Percentiles rank a stretch among this genome's conserved stretches.
phyloP scores from a whole-genome alignment of 1,140 invertebrate genomes.

The Gryllus bimaculatus region DNA sequence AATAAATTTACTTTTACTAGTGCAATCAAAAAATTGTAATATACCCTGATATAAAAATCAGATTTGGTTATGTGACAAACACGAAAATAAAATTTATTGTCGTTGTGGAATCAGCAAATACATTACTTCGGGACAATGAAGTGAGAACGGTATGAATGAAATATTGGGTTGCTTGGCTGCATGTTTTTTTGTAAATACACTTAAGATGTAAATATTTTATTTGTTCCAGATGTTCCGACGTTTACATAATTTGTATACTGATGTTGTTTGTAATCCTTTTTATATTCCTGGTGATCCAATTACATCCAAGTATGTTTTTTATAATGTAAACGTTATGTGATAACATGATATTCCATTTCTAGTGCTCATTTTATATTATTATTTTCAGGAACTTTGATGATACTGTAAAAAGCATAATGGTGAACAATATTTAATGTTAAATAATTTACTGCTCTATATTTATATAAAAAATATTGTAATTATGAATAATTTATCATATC shows the following conservation, averaged over 20 bases:
- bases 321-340: background rate
- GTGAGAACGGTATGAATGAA: conserved; percentile 66
- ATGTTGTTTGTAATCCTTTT: conserved; percentile 91
- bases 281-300: conserved; percentile 81
- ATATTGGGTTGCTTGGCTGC: background rate
- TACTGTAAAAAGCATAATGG: conserved; percentile 25
- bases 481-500: no score
- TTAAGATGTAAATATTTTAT: no score
- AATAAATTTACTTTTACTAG: background rate
- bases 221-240: conserved; percentile 72
- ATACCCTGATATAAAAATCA: conserved; percentile 33
- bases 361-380: conserved; percentile 17
- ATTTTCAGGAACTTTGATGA: conserved; percentile 26
- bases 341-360: conserved; percentile 3
- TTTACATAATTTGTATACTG: conserved; percentile 81
- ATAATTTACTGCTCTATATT: background rate
- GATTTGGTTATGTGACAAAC: conserved; percentile 97
- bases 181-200: conserved; percentile 13
- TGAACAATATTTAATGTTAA: conserved; percentile 18
- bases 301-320: conserved; percentile 57
- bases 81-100: conserved; percentile 93
- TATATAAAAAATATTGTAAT: no score
- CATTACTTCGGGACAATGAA: conserved; percentile 84
- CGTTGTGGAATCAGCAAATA: conserved; percentile 84
- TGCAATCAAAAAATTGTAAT: background rate